Base-by-base conservation (phyloP, 1,140 invertebrate species). In the Medauroidea extradentata region DNA sequence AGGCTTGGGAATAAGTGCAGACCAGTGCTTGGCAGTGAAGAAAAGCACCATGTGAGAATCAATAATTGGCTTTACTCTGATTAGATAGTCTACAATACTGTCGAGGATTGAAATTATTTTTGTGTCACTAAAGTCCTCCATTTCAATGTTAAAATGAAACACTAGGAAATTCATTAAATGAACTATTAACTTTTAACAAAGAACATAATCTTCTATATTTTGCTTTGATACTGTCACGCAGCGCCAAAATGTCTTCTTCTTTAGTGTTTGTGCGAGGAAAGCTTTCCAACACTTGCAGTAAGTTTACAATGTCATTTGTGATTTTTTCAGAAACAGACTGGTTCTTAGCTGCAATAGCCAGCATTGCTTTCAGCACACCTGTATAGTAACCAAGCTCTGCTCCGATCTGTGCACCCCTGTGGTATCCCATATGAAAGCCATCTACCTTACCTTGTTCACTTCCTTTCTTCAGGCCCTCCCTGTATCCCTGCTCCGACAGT, bases 11-110 rank as follows among this genome's bases (percentile, higher is more conserved):
- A 91, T 63, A 59, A 79, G 77, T 19, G 65, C 77, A 0, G 81
- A 63, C 84, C 86, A 93, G 49, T 86, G 80, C 27, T 83, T 71
- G n/a, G 86, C 72, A 0, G 81, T 88, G n/a, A 91, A 80, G 75
- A 87, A 92, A 65, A 90, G 85, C 3, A 90, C 88, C 77, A 91
- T 85, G 71, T 93, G 90, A 65, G 86, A 87, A 71, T 91, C 86
- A 2, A 83, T 80, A 43, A 92, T 74, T 19, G 9, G 34, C 29
- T 34, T 34, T 34, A 34, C 29, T 34, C 29, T 34, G 11, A 7
- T 11, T 11, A 34, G 29, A 34, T 7, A 34, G 5, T 34, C 5
- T 5, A 46, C 4, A 4, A 46, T n/a, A n/a, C 5, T 7, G 13
- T 4, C n/a, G 4, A 46, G 18, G 5, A n/a, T n/a, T n/a, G 18